These are phyloP conservation scores for Orius laevigatus DNA, from an alignment of 1,140 invertebrate genomes.

Conservation along the genomic window DNA sequence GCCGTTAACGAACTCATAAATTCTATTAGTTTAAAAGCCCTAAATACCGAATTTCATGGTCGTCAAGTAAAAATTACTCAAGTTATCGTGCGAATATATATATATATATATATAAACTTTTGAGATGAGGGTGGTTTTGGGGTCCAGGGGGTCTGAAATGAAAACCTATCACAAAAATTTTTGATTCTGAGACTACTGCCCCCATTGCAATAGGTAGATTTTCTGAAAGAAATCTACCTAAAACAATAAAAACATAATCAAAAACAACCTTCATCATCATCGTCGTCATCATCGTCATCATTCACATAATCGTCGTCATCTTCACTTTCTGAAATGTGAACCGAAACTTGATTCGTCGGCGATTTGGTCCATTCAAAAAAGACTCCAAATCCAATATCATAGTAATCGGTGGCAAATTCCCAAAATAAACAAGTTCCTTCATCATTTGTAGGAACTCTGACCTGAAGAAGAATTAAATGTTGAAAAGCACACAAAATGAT, in stretches of 20 bases:
- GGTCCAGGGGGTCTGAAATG: no score
- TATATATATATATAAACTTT: no score
- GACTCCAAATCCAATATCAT: conserved; percentile 97
- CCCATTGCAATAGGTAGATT: no score
- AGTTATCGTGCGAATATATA: no score
- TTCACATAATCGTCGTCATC: conserved; percentile 76
- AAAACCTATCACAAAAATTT: no score
- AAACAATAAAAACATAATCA: not conserved
- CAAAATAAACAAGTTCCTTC: conserved; percentile 92
- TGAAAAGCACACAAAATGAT: conserved; percentile 1
- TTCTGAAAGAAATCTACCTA: no score
- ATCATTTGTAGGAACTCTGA: conserved; percentile 91
- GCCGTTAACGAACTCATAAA: no score
- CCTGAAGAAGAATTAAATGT: conserved; percentile 25
- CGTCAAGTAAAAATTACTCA: no score
- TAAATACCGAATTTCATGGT: no score
- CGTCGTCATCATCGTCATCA: conserved; percentile 42
- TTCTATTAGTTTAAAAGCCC: no score
- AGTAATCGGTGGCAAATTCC: conserved; percentile 98
- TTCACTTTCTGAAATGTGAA: conserved; percentile 82
- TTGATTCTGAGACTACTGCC: no score
- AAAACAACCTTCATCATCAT: conserved; percentile 17
- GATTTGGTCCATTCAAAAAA: conserved; percentile 96
- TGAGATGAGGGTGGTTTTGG: no score
- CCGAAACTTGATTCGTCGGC: conserved; percentile 62